Base-by-base conservation (phyloP, 2,113 vertebrate genomes). In the Microtus richardsoni region DNA sequence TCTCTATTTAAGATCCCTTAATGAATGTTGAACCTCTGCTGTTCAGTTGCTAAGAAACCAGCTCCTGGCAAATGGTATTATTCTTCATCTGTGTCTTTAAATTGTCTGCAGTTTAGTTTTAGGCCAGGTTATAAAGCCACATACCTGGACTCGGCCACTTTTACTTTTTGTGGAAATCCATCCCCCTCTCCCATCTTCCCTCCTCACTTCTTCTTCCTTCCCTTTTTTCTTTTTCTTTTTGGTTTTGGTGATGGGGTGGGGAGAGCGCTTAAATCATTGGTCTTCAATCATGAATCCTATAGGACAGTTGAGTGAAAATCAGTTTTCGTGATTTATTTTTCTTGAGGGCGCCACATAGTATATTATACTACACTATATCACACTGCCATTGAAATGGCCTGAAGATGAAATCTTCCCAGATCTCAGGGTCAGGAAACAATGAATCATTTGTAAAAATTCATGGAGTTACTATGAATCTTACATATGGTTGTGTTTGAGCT, bases 341-440 rank as follows among this genome's bases (percentile, higher is more conserved):
- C 28, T 80, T 70, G 54, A 78, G 47, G 62, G 64, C 36, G 22
- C 19, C 79, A 14, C 6, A 3, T 14, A 49, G 19, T 44, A 64
- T 1, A 11, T 60, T 70, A 33, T 5, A 71, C 33, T 30, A 8
- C 5, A 75, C 11, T 41, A 75, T 7, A 36, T n/a, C 19, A 41
- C 70, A 30, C 36, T 47, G 30, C 64, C n/a, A 89, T 78, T 60
- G 70, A 74, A 62, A 94, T 78, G 74, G 89, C 30, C 62, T 74
- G 36, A 36, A 87, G 64, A 47, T 77, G 80, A 82, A 86, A 60
- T 74, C 24, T 21, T 90, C 30, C 89, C 30, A 79, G 47, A 52
- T 83, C 41, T 94, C 62, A 88, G 41, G 33, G 22, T 92, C 60
- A 74, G 60, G 39, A 93, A 95, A 68, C 88, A 90, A 12, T 87